Conservation (phyloP, 2,888 invertebrate genomes). For the Cryptus viduatorius region DNA sequence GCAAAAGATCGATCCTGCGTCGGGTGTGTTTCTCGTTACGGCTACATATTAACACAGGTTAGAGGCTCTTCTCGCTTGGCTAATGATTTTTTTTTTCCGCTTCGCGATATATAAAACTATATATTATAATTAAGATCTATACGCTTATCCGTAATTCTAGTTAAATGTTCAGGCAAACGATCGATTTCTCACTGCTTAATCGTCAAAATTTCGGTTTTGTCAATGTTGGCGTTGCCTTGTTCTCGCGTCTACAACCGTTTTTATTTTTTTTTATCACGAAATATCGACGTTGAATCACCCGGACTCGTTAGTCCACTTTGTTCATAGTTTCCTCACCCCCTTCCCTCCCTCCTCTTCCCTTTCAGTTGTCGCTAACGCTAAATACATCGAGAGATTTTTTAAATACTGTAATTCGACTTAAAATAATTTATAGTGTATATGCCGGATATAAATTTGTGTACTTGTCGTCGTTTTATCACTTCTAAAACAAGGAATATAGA, state of each 20-base stretch:
- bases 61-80: constrained; percentile 55
- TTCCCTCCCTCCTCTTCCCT: too few relatives aligned
- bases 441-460: constrained; percentile 54
- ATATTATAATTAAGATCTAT: constrained; percentile 63
- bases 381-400: constrained; percentile 55
- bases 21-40: constrained; percentile 22
- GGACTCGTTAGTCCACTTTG: constrained; percentile 10
- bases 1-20: constrained; percentile 46
- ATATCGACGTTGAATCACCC: constrained; percentile 20
- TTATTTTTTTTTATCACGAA: constrained; percentile 38
- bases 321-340: constrained; percentile 7
- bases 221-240: constrained; percentile 14
- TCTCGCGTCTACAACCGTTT: constrained; percentile 31
- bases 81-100: constrained; percentile 43
- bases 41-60: constrained; percentile 57
- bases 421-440: constrained; percentile 44
- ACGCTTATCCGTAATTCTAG: constrained; percentile 53
- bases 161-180: constrained; percentile 39
- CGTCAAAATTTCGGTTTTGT: constrained; percentile 15
- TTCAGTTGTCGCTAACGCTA: constrained; percentile 49
- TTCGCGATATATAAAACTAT: constrained; percentile 69
- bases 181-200: constrained; percentile 17
- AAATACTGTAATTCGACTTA: constrained; percentile 51
- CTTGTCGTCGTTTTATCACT: constrained; percentile 26
- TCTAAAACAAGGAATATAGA: constrained; percentile 59